Conservation (phyloP, 2,888 invertebrate species). For the Drosophila tanythrix region DNA sequence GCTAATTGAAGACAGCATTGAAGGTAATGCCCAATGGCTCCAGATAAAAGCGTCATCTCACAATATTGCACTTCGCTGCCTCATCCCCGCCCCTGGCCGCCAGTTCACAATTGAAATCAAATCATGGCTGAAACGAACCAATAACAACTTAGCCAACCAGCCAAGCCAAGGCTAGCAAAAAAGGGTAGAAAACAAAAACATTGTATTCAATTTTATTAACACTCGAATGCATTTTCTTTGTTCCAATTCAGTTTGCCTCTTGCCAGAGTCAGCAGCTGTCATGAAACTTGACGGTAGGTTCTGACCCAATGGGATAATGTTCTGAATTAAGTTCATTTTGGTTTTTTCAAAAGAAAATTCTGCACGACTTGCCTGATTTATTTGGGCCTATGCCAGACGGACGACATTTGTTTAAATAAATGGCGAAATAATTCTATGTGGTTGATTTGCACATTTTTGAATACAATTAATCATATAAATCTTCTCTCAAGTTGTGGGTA, state of each 20-base stretch:
- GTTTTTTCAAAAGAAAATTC: slow-evolving; percentile 46
- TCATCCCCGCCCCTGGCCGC: not conserved
- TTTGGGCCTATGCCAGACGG: slow-evolving; percentile 18
- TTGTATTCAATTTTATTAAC: slow-evolving; percentile 58
- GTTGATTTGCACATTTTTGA: slow-evolving; percentile 4
- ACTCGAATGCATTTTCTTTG: slow-evolving; percentile 61
- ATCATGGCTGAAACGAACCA: slow-evolving; percentile 34
- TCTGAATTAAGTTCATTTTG: slow-evolving; percentile 41
- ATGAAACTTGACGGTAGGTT: slow-evolving; percentile 8
- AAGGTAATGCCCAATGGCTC: slow-evolving; percentile 47
- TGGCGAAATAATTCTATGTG: slow-evolving; percentile 10
- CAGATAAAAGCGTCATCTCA: slow-evolving; percentile 21
- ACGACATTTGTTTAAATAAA: slow-evolving; percentile 28
- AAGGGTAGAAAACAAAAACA: slow-evolving; percentile 26
- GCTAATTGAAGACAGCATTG: slow-evolving; percentile 66
- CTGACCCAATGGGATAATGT: slow-evolving; percentile 37
- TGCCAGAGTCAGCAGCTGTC: slow-evolving; percentile 10
- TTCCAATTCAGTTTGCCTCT: slow-evolving; percentile 9
- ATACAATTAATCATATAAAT: not conserved
- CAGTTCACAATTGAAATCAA: slow-evolving; percentile 27
- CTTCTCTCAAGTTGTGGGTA: not conserved
- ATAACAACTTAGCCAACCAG: slow-evolving; percentile 26
- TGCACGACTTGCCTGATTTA: slow-evolving; percentile 53
- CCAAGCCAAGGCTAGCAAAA: slow-evolving; percentile 9
- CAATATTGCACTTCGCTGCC: slow-evolving; percentile 14